A percentile compares a stretch with the other conserved stretches of the same genome.
Conservation (phyloP, 2,797 vertebrate genomes). For the Sebastes goodei region DNA sequence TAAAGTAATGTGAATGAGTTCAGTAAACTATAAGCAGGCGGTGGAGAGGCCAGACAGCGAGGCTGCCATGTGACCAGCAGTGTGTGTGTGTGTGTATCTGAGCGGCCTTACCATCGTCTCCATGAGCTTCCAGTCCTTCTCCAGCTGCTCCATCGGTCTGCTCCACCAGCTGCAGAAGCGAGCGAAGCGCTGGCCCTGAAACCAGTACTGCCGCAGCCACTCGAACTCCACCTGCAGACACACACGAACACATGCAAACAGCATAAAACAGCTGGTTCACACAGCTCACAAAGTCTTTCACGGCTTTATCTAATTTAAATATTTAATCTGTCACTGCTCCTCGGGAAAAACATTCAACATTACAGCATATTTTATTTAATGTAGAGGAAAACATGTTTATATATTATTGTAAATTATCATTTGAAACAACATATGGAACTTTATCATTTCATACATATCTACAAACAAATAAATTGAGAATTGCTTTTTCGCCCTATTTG, state of each 20-base stretch:
- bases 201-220: constrained; percentile 98
- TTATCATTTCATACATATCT: background rate
- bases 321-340: background rate
- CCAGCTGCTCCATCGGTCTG: constrained; percentile 89
- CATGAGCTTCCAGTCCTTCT: constrained; percentile 93
- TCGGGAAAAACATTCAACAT: background rate
- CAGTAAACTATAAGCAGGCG: background rate
- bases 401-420: background rate
- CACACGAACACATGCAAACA: constrained; percentile 11
- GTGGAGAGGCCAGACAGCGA: background rate
- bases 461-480: background rate
- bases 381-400: background rate
- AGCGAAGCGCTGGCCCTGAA: constrained; percentile 92
- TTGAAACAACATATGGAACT: background rate
- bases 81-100: background rate
- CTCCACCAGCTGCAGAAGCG: constrained; percentile 95
- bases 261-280: background rate
- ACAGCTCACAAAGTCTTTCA: background rate
- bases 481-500: background rate
- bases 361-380: background rate
- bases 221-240: constrained; percentile 92
- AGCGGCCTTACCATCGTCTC: constrained; percentile 89
- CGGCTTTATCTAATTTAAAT: background rate
- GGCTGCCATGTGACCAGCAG: background rate
- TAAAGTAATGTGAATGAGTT: background rate